Percentiles rank a stretch among this genome's conserved stretches.
Conservation (phyloP, 92 coral and sea anemone genomes). For the Blastomussa wellsi region DNA sequence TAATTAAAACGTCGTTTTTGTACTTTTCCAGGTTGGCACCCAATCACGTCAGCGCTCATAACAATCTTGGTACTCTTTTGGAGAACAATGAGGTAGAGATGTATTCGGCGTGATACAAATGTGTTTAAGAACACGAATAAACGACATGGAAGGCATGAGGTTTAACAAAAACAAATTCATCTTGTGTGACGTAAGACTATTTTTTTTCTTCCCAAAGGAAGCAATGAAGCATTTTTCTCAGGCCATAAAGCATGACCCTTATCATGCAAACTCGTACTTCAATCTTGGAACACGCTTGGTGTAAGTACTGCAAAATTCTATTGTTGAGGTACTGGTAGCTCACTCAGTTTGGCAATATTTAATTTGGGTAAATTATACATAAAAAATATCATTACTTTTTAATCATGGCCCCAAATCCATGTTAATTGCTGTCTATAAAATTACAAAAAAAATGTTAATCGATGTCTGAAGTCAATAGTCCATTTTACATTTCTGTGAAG, state of each 20-base stretch:
- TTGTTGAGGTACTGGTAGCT: too few relatives aligned
- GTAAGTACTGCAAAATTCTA: too few relatives aligned
- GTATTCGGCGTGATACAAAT: background rate
- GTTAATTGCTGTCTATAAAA: background rate
- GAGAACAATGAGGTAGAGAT: constrained; percentile 56
- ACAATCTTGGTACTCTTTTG: constrained; percentile 84
- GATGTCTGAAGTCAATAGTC: too few relatives aligned
- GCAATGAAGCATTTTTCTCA: constrained; percentile 74
- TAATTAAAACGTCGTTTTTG: too few relatives aligned
- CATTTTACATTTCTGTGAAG: too few relatives aligned
- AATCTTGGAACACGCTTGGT: constrained; percentile 84
- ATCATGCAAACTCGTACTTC: constrained; percentile 84
- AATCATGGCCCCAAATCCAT: background rate
- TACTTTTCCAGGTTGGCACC: constrained; percentile 66
- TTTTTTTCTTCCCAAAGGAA: constrained; percentile 48
- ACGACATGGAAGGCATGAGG: background rate
- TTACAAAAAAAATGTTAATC: too few relatives aligned
- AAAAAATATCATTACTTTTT: too few relatives aligned
- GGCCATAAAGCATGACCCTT: constrained; percentile 76
- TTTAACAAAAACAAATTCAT: background rate
- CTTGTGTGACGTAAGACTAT: background rate
- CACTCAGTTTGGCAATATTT: background rate
- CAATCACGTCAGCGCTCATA: constrained; percentile 85
- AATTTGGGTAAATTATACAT: too few relatives aligned
- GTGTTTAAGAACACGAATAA: background rate